Base-by-base conservation (phyloP, 2,113 vertebrate genomes). In the Labeo rohita region DNA sequence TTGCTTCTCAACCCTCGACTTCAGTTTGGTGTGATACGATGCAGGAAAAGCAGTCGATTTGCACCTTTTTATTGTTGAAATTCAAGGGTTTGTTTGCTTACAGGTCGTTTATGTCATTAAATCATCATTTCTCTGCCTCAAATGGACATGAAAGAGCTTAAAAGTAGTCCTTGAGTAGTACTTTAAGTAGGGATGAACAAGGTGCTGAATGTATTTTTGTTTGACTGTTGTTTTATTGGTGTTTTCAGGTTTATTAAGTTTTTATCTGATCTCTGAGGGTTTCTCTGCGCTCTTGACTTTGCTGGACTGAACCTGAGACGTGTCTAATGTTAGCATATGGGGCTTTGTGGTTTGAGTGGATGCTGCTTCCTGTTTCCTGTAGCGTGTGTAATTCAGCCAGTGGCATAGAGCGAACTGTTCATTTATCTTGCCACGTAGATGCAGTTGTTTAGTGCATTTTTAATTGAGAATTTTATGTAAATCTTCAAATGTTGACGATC, bases 311-410 rank as follows among this genome's bases (percentile, higher is more conserved):
- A 72, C 39, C 15, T 11, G 34, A 70, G 36, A 18, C 28, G 6
- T 4, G 15, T 21, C 23, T 78, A 36, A 78, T 78, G 11, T 80
- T 45, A 12, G 6, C 52, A 56, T 18, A n/a, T 34, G 18, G 75
- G 7, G 28, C 52, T 28, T 39, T 79, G 34, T 59, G 52, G 76
- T 52, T 78, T 18, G 8, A 10, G 28, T 3, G 0, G 8, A 43
- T 43, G 11, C 36, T 45, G 34, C 56, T 80, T 80, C 77, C 36
- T 63, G 77, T 80, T 80, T 80, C 56, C 78, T 63, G 56, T 47
- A 15, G 12, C 1, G 56, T 61, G 52, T 1, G 43, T 79, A 12
- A 43, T 79, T 79, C 18, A 43, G 50, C 15, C 15, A 76, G 34
- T 73, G 70, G 8, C 70, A 1, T 18, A 8, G 13, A 52, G 1